Percentiles rank a stretch among this genome's conserved stretches.
These are phyloP conservation scores for Selene dorsalis DNA, from an alignment of 2,797 vertebrate genomes.

Conservation along the genomic window DNA sequence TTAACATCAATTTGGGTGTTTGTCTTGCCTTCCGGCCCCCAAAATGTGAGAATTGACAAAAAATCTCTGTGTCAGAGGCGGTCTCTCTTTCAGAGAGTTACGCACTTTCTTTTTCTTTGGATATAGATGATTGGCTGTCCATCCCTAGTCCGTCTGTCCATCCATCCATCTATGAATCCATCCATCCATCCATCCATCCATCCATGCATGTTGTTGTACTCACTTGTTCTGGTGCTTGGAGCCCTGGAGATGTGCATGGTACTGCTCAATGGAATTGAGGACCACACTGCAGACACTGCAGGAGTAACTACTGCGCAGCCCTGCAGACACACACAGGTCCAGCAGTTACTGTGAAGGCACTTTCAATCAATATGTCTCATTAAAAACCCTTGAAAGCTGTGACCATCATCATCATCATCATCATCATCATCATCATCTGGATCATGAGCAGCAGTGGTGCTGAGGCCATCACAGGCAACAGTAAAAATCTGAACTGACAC, in stretches of 20 bases:
- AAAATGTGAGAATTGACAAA: too few relatives aligned
- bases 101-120: neutral
- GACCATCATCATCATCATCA: conserved; percentile 23
- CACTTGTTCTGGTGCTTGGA: conserved; percentile 91
- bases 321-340: conserved; percentile 68
- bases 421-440: conserved; percentile 14
- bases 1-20: too few relatives aligned
- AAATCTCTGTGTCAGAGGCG: too few relatives aligned
- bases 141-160: neutral
- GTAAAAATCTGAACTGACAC: conserved; percentile 44
- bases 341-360: conserved; percentile 33
- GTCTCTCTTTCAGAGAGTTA: too few relatives aligned
- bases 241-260: conserved; percentile 90
- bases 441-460: conserved; percentile 11
- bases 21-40: too few relatives aligned
- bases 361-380: conserved; percentile 10
- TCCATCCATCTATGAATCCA: neutral
- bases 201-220: conserved; percentile 47
- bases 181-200: conserved; percentile 5
- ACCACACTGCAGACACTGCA: conserved; percentile 88
- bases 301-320: conserved; percentile 87
- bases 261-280: conserved; percentile 91
- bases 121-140: neutral
- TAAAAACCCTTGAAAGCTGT: conserved; percentile 18
- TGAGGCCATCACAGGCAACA: conserved; percentile 37